Base-by-base conservation (phyloP, 2,113 vertebrate genomes). In the Onychostruthus taczanowskii region DNA sequence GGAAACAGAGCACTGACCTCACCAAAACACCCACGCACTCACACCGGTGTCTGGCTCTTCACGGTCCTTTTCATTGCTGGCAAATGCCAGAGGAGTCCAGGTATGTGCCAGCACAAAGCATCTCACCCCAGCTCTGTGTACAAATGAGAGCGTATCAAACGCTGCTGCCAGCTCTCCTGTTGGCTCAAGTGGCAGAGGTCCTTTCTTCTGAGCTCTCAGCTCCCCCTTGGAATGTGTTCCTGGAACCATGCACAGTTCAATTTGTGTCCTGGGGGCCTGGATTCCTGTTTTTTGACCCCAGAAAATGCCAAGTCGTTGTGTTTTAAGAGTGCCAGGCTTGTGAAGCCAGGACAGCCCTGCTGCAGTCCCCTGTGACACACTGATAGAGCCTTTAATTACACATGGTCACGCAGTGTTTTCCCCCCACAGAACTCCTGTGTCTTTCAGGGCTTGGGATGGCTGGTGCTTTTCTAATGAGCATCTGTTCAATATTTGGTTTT, bases 401-500 rank as follows among this genome's bases (percentile, higher is more conserved):
- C 83, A 44, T 1, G 39, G 52, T 47, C 89, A 87, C 0, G 0
- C 61, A 89, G 68, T 47, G 69, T 35, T 91, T 84, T 27, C 8
- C 35, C 72, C n/a, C 16, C 56, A n/a, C 55, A 86, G 63, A 75
- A 84, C 33, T 92, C 61, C 90, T 28, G 24, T 47, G 63, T 63
- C 73, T 92, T 93, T 85, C 64, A 87, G 47, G 56, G 52, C 55
- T 93, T 52, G n/a, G 56, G 80, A 84, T 90, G 80, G 56, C 63
- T 80, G 35, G 21, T 95, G 86, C 31, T 93, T 84, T 90, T 43
- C 80, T 89, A 94, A 92, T 77, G 89, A 96, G 58, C 89, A 95
- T 90, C 80, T 95, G 80, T 92, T 93, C 94, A 96, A 31, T 95
- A 90, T 92, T 95, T 94, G 80, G 35, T 87, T 94, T 92, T 94